Evolutionary conservation across 2,888 invertebrate species (phyloP).

Genomic region (Apodemia mormo): DNA sequence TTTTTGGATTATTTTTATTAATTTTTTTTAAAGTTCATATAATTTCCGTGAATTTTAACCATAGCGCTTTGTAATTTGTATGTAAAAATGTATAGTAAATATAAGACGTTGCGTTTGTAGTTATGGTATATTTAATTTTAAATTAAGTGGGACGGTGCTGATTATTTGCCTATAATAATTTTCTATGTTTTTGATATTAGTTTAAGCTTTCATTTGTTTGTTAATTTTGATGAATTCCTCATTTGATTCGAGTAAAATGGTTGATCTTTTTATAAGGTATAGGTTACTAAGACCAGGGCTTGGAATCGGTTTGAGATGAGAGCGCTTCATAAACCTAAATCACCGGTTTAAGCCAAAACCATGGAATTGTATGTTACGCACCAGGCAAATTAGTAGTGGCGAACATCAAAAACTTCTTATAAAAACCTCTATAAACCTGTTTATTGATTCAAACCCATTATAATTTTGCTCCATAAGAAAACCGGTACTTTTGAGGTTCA

Average conservation of each 20-base stretch:
- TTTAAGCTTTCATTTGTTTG: not conserved
- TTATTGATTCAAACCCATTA: no score
- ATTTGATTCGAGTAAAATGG: not conserved
- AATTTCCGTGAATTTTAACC: not conserved
- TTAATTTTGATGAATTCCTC: not conserved
- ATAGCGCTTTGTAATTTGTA: not conserved
- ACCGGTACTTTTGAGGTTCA: no score
- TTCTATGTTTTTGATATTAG: not conserved
- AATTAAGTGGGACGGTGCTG: slow-evolving; percentile 1
- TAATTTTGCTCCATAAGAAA: no score
- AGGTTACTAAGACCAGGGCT: not conserved
- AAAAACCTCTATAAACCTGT: no score
- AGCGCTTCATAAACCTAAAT: no score
- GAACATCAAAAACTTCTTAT: no score
- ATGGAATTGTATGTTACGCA: no score
- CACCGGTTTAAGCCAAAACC: no score
- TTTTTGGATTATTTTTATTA: no score
- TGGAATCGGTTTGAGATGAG: no score
- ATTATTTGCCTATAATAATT: slow-evolving; percentile 1
- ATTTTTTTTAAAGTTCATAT: not conserved
- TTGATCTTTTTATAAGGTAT: not conserved
- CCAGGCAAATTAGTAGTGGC: no score
- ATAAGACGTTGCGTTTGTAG: slow-evolving; percentile 5
- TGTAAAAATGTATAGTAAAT: not conserved
- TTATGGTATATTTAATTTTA: slow-evolving; percentile 3